Conservation (phyloP, 2,797 vertebrate species). For the Pseudochirops cupreus region DNA sequence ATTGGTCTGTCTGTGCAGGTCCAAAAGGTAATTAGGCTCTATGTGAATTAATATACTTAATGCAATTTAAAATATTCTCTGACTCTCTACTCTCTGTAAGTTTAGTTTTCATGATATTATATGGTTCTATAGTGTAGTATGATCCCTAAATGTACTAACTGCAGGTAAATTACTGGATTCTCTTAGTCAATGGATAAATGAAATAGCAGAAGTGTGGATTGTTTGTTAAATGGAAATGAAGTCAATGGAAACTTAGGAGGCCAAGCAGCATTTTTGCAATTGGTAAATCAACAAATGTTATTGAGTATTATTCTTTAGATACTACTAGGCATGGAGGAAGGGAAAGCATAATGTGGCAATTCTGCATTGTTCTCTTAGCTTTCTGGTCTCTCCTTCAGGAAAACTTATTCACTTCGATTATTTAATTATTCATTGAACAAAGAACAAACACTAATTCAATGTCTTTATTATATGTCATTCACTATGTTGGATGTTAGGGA, state of each 20-base stretch:
- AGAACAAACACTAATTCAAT: not conserved
- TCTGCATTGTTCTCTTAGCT: not conserved
- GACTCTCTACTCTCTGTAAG: not conserved
- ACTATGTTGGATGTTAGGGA: no score
- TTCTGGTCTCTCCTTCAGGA: not conserved
- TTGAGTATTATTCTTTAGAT: not conserved
- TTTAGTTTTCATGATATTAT: not conserved
- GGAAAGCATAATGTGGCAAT: not conserved
- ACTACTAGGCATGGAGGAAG: not conserved
- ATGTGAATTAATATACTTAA: constrained; percentile 5
- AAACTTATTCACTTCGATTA: not conserved
- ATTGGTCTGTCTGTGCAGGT: not conserved
- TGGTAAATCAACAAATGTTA: not conserved
- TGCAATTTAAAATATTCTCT: constrained; percentile 8
- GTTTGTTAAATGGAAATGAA: not conserved
- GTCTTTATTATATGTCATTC: not conserved
- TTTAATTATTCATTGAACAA: not conserved
- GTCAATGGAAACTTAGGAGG: not conserved
- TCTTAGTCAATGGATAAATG: not conserved
- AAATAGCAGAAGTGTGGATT: not conserved
- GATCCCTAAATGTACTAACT: not conserved
- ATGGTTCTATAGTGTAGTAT: constrained; percentile 9
- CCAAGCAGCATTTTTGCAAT: not conserved
- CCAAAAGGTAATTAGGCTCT: constrained; percentile 19
- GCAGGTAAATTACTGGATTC: constrained; percentile 5